Evolutionary conservation across 2,113 vertebrate species (phyloP).

Genomic region (Fregetta grallaria): DNA sequence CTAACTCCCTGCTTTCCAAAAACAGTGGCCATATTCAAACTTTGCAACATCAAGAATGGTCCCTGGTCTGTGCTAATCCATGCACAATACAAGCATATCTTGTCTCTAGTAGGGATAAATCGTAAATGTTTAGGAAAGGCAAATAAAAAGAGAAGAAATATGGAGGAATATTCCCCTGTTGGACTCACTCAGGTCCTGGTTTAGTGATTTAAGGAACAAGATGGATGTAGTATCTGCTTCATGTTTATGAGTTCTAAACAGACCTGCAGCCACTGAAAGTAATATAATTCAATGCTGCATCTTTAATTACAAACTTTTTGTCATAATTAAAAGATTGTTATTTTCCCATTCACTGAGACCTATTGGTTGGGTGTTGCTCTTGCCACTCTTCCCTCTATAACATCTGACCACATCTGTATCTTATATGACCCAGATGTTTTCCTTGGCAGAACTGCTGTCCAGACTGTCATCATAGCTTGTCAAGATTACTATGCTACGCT

Average conservation of each 20-base stretch:
- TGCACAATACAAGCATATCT: not conserved
- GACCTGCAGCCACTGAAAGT: not conserved
- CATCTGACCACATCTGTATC: not conserved
- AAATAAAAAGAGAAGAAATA: not conserved
- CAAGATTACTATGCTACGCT: not conserved
- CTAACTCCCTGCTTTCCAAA: not conserved
- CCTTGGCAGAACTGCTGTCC: not conserved
- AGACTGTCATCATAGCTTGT: not conserved
- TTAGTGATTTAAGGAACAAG: not conserved
- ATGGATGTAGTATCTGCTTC: not conserved
- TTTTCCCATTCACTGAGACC: not conserved
- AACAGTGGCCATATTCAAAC: not conserved
- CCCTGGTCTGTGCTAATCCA: not conserved
- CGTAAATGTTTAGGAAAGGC: not conserved
- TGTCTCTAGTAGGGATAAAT: not conserved
- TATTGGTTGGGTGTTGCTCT: not conserved
- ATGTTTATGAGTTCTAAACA: not conserved
- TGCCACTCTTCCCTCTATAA: not conserved
- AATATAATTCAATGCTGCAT: not conserved
- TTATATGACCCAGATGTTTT: not conserved
- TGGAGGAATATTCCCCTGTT: not conserved
- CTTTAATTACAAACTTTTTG: not conserved
- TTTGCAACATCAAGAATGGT: not conserved
- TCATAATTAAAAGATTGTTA: not conserved
- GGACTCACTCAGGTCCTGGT: not conserved